Conservation (phyloP, 2,888 invertebrate species). For the Machimus atricapillus region DNA sequence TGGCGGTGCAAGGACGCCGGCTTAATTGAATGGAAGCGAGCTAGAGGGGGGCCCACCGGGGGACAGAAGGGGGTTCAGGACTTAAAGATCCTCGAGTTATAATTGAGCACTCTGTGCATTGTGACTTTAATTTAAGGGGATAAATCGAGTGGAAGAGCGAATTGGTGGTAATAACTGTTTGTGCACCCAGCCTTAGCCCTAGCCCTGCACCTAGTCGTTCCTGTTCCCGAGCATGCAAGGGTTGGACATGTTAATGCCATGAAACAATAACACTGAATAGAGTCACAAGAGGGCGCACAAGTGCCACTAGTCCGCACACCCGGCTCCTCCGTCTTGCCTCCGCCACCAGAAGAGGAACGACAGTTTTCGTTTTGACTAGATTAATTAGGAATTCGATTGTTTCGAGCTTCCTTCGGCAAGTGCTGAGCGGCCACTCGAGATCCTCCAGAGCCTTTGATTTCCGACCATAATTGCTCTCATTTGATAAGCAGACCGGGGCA, state of each 20-base stretch:
- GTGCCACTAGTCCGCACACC: slow-evolving; percentile 11
- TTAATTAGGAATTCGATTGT: slow-evolving; percentile 38
- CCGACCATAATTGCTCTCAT: neutral
- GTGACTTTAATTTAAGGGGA: slow-evolving; percentile 40
- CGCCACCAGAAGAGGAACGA: neutral
- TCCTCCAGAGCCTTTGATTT: slow-evolving; percentile 2
- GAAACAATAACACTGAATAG: slow-evolving; percentile 32
- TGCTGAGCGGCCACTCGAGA: neutral
- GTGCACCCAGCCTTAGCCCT: neutral
- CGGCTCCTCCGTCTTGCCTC: neutral
- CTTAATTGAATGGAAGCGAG: slow-evolving; percentile 34
- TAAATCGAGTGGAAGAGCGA: slow-evolving; percentile 40
- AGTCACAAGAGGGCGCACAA: neutral
- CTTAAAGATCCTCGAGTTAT: slow-evolving; percentile 37
- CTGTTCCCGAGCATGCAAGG: neutral
- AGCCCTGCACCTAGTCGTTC: neutral
- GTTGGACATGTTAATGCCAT: slow-evolving; percentile 27
- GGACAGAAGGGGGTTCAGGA: neutral
- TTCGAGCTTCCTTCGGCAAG: slow-evolving; percentile 3
- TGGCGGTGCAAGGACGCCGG: neutral
- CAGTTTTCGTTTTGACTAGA: slow-evolving; percentile 30
- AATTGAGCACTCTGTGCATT: slow-evolving; percentile 41
- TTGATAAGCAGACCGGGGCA: neutral
- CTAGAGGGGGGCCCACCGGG: neutral
- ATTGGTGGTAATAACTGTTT: slow-evolving; percentile 38